A percentile compares a stretch with the other conserved stretches of the same genome.
phyloP scores from a whole-genome alignment of 2,888 invertebrate genomes.

The Capitulum mitella region DNA sequence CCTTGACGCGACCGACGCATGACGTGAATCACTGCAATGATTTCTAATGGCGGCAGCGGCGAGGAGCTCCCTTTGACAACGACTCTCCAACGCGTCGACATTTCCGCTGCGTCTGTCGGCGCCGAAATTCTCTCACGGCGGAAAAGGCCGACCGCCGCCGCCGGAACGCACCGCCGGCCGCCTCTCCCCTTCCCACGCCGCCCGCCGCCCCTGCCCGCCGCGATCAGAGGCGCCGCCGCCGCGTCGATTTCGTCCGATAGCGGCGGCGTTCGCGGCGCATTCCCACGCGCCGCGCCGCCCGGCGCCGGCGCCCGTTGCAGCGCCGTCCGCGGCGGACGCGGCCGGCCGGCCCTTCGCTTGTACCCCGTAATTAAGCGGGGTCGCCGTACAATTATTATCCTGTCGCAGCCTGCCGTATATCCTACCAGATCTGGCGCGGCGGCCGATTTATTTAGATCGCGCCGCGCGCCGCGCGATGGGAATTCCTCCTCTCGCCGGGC shows the following conservation, averaged over 20 bases:
- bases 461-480: neutral
- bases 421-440: neutral
- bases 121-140: too few species aligned
- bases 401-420: neutral
- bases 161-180: too few species aligned
- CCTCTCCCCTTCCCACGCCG: neutral
- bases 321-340: neutral
- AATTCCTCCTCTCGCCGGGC: slow-evolving; percentile 7
- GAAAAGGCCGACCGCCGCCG: too few species aligned
- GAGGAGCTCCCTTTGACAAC: too few species aligned
- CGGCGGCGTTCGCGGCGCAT: neutral
- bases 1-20: too few species aligned
- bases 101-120: too few species aligned
- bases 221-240: neutral
- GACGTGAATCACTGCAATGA: too few species aligned
- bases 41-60: too few species aligned
- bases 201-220: neutral
- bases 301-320: neutral
- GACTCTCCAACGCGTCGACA: too few species aligned
- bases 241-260: neutral
- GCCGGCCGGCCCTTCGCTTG: neutral
- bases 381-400: slow-evolving; percentile 12
- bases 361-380: slow-evolving; percentile 2
- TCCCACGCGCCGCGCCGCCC: neutral
- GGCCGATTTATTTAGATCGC: slow-evolving; percentile 14